Percentiles rank a stretch among this genome's conserved stretches.
Evolutionary conservation across 2,888 invertebrate genomes (phyloP).

Genomic region (Icerya purchasi): DNA sequence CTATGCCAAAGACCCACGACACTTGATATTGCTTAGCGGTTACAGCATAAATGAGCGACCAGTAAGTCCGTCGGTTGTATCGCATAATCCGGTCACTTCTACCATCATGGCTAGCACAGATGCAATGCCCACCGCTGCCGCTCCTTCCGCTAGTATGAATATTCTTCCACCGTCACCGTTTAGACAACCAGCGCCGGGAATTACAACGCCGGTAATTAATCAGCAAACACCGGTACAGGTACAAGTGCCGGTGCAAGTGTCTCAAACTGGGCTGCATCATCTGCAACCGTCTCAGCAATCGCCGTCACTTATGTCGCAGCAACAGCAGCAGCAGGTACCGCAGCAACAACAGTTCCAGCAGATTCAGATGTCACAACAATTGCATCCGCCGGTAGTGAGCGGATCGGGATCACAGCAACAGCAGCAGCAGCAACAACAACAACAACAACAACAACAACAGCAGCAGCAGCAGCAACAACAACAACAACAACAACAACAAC

Average conservation of each 20-base stretch:
- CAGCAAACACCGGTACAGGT: background rate
- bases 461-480: constrained; percentile 7
- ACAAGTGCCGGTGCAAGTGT: constrained; percentile 1
- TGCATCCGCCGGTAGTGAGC: background rate
- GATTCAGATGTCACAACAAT: constrained; percentile 12
- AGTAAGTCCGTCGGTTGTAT: constrained; percentile 34
- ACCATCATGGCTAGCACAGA: constrained; percentile 33
- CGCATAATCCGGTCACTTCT: constrained; percentile 24
- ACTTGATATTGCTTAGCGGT: constrained; percentile 53
- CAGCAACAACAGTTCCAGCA: constrained; percentile 10
- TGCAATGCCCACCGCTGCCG: constrained; percentile 27
- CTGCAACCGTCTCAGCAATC: constrained; percentile 7
- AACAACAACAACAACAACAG: constrained; percentile 17
- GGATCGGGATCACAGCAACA: constrained; percentile 11
- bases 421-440: constrained; percentile 17
- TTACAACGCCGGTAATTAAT: constrained; percentile 9
- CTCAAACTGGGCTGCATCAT: constrained; percentile 7
- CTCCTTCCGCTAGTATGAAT: constrained; percentile 23
- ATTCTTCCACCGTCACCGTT: constrained; percentile 13
- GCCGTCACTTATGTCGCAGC: background rate
- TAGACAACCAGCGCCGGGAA: background rate
- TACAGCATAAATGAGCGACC: constrained; percentile 42
- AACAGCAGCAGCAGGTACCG: constrained; percentile 7
- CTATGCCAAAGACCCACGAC: constrained; percentile 71
- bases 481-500: constrained; percentile 10